A percentile compares a stretch with the other conserved stretches of the same genome.
Conservation (phyloP, 2,797 vertebrate genomes). For the Denticeps clupeoides region DNA sequence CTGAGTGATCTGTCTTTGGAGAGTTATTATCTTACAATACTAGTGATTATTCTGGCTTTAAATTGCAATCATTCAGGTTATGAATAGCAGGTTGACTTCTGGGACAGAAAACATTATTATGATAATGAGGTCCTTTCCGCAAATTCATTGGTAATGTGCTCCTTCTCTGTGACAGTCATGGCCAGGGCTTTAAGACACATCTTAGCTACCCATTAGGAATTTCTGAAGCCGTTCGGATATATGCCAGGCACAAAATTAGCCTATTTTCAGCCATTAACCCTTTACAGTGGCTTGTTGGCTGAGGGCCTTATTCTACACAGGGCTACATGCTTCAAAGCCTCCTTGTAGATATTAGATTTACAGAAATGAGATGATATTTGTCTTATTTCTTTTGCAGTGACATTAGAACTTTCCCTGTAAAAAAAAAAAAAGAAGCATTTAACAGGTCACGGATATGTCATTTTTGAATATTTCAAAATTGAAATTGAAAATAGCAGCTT, state of each 20-base stretch:
- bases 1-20: conserved; percentile 22
- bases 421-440: too few species aligned
- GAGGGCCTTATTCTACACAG: conserved; percentile 2
- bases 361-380: too few species aligned
- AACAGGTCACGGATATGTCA: too few species aligned
- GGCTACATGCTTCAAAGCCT: too few species aligned
- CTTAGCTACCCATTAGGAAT: conserved; percentile 22
- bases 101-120: conserved; percentile 35
- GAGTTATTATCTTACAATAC: conserved; percentile 33
- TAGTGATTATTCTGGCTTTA: conserved; percentile 31
- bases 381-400: too few species aligned
- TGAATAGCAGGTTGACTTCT: conserved; percentile 39
- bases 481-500: too few species aligned
- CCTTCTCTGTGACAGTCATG: conserved; percentile 16
- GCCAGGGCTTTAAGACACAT: conserved; percentile 18
- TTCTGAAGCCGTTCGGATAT: conserved; percentile 15
- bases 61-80: conserved; percentile 30
- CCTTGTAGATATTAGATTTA: too few species aligned
- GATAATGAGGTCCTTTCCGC: conserved; percentile 32
- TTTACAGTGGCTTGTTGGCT: conserved; percentile 15
- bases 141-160: conserved; percentile 31
- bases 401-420: too few species aligned
- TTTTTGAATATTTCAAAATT: too few species aligned
- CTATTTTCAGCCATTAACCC: conserved; percentile 23
- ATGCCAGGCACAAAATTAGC: conserved; percentile 24